Conservation (phyloP, 2,888 invertebrate genomes). For the Ganaspis brasiliensis region DNA sequence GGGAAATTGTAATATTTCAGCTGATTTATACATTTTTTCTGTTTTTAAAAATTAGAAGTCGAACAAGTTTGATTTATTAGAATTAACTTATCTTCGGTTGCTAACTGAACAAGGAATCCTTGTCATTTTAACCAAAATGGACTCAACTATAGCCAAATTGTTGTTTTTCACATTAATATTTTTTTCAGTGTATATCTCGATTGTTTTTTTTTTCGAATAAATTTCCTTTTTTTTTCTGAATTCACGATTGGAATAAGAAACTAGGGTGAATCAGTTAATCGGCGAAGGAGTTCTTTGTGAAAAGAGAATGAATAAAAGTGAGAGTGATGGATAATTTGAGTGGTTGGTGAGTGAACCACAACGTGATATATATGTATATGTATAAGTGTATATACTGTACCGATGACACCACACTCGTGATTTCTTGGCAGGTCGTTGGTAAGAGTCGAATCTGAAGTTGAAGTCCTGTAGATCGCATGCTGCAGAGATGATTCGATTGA, state of each 20-base stretch:
- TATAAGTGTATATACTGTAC: too few species aligned
- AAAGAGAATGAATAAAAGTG: neutral
- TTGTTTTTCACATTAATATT: too few species aligned
- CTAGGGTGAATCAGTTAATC: conserved; percentile 21
- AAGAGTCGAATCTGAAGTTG: conserved; percentile 54
- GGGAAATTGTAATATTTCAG: too few species aligned
- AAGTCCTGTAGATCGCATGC: conserved; percentile 75
- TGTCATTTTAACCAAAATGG: too few species aligned
- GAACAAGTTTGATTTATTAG: too few species aligned
- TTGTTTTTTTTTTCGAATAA: neutral
- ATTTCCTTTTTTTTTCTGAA: conserved; percentile 11
- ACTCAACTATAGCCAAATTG: too few species aligned
- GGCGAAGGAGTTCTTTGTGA: neutral
- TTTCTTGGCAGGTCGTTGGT: conserved; percentile 57
- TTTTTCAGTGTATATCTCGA: too few species aligned
- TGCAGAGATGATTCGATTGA: conserved; percentile 71
- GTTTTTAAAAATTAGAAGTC: too few species aligned
- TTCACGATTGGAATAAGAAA: conserved; percentile 4
- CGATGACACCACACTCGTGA: conserved; percentile 73
- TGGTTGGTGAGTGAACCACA: conserved; percentile 26
- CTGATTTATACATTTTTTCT: too few species aligned
- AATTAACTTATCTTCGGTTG: too few species aligned
- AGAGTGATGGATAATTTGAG: conserved; percentile 29
- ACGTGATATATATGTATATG: too few species aligned
- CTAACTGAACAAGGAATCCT: too few species aligned